Percentiles rank a stretch among this genome's conserved stretches.
Evolutionary conservation across 2,797 vertebrate genomes (phyloP).

Genomic region (Hipposideros larvatus): DNA sequence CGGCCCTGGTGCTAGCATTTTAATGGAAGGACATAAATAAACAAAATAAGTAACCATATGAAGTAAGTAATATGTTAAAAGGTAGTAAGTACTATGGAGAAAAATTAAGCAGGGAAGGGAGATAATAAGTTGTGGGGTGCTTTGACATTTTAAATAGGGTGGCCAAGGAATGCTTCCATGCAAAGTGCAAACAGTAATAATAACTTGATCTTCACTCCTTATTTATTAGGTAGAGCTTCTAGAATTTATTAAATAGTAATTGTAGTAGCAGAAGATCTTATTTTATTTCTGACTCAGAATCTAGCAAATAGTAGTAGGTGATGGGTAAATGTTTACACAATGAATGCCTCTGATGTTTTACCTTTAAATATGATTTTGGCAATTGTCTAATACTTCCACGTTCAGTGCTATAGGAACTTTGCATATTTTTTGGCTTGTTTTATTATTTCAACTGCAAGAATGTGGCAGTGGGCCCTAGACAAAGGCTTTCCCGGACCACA

Average conservation of each 20-base stretch:
- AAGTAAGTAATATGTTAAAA: neutral
- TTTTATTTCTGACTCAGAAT: neutral
- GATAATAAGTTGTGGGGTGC: neutral
- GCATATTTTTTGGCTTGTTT: neutral
- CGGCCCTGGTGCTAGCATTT: neutral
- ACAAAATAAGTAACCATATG: neutral
- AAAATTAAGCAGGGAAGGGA: neutral
- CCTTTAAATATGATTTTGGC: slow-evolving; percentile 17
- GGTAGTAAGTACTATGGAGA: neutral
- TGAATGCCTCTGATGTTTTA: neutral
- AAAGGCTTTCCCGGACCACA: no score
- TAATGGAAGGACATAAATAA: neutral
- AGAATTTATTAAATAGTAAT: neutral
- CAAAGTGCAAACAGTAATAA: neutral
- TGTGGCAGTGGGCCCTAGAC: no score
- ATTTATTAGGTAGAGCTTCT: neutral
- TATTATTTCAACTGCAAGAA: neutral
- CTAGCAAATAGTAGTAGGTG: neutral
- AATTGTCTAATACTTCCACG: neutral
- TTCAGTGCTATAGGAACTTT: neutral
- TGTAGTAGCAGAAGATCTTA: neutral
- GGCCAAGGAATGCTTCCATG: neutral
- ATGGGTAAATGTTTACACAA: slow-evolving; percentile 17
- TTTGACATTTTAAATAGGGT: slow-evolving; percentile 42
- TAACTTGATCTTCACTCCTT: neutral